Conservation (phyloP, 2,888 invertebrate genomes). For the Eudemis profundana region DNA sequence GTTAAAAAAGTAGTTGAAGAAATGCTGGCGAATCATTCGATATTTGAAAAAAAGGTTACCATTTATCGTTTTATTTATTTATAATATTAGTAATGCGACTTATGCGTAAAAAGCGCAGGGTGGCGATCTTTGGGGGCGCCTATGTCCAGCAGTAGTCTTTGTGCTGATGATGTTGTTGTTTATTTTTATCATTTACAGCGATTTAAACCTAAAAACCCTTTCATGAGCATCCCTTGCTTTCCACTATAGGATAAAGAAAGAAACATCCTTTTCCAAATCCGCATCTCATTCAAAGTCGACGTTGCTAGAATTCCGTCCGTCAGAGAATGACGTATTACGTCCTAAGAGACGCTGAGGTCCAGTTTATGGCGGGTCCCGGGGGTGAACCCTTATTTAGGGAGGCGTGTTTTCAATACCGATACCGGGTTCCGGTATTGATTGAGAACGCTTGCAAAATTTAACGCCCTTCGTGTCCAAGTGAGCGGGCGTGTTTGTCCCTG, state of each 20-base stretch:
- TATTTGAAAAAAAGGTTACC: too few species aligned
- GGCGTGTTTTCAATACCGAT: constrained; percentile 43
- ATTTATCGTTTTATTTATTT: too few species aligned
- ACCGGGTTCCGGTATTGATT: constrained; percentile 32
- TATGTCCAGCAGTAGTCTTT: too few species aligned
- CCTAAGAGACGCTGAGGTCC: constrained; percentile 51
- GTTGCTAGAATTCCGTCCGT: constrained; percentile 36
- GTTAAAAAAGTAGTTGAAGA: too few species aligned
- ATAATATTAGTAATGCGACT: too few species aligned
- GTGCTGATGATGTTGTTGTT: too few species aligned
- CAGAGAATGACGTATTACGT: constrained; percentile 53
- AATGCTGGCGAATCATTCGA: too few species aligned
- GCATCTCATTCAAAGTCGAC: constrained; percentile 27
- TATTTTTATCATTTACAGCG: too few species aligned
- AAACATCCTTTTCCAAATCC: background rate
- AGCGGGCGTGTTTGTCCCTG: background rate
- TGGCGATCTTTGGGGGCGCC: too few species aligned
- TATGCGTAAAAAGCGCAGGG: too few species aligned
- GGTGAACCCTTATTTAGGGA: constrained; percentile 48
- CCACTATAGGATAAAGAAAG: background rate
- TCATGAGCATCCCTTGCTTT: too few species aligned
- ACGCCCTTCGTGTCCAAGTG: constrained; percentile 4
- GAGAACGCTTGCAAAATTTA: constrained; percentile 11
- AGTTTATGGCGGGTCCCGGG: constrained; percentile 49
- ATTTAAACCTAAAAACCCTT: too few species aligned